Base-by-base conservation (phyloP, 2,888 invertebrate genomes). In the Calameuta pallipes region DNA sequence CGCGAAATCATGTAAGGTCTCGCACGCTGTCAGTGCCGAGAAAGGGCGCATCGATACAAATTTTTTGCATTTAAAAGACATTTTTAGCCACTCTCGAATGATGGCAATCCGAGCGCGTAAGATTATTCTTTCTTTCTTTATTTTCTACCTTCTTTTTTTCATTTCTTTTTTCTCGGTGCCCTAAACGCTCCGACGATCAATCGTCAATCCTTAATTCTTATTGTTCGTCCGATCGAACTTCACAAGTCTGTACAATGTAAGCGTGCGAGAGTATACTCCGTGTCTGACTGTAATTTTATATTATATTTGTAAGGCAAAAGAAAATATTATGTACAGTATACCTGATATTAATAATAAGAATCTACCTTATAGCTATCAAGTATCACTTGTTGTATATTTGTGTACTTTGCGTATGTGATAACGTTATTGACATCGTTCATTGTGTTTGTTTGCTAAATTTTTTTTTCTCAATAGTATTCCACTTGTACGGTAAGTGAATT, bases 201-300 rank as follows among this genome's bases (percentile, higher is more conserved):
- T 71, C 71, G 33, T 71, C 33, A 30, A 33, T 30, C 23, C 31
- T 71, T 71, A 31, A 71, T 71, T 33, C 33, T 33, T 30, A 71
- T 33, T 6, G 78, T 70, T 83, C 81, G 77, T 79, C 79, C 85
- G 84, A 83, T 85, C 85, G 81, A 80, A 79, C 71, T 83, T 79
- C 79, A 82, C 81, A 84, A 84, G 81, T 81, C 81, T 86, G 80
- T 83, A 80, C 77, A 81, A 79, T 79, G 74, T 79, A 74, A 76
- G 81, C 73, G 80, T 80, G 85, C 82, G 85, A 82, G 84, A 85
- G 86, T 86, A 89, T 84, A 89, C 87, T 89, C 85, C 87, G 87
- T 85, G 89, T 89, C 89, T 87, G 90, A 90, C 88, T 90, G 91
- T 90, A 90, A 90, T 91, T 91, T 91, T 90, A 90, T 90, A 90